Conservation (phyloP, 2,888 invertebrate genomes). For the Copidosoma aretas region DNA sequence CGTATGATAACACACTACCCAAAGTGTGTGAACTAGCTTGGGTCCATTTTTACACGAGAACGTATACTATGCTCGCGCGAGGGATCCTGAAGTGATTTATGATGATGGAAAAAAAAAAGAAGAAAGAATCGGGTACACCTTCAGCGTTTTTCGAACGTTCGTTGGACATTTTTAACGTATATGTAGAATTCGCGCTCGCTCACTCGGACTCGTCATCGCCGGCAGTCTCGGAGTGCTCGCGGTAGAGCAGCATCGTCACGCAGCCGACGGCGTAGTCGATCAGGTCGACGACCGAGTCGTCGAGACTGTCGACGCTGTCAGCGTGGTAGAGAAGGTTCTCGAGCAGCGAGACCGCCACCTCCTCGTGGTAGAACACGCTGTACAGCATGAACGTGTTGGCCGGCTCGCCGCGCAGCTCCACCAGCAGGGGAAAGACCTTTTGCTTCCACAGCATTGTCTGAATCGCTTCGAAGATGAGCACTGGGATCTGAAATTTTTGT, state of each 20-base stretch:
- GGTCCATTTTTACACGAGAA: no score
- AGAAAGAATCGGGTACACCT: no score
- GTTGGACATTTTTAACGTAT: no score
- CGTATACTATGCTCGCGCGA: no score
- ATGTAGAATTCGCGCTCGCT: conserved; percentile 8
- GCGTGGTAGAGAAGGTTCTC: conserved; percentile 85
- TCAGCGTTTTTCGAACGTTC: no score
- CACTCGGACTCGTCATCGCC: conserved; percentile 47
- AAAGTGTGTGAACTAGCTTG: no score
- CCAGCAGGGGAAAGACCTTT: conserved; percentile 79
- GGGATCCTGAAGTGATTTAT: no score
- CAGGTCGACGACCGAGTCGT: conserved; percentile 79
- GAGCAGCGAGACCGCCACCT: conserved; percentile 78
- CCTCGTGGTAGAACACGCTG: conserved; percentile 83
- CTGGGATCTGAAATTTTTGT: conserved; percentile 66
- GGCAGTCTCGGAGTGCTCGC: background rate
- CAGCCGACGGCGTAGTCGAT: conserved; percentile 81
- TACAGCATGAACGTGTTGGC: conserved; percentile 78
- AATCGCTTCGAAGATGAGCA: conserved; percentile 83
- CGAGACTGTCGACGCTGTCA: conserved; percentile 78
- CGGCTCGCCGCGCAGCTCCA: conserved; percentile 73
- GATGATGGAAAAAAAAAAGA: no score
- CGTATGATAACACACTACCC: no score
- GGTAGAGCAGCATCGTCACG: conserved; percentile 68
- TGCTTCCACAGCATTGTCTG: conserved; percentile 85